Evolutionary conservation across 2,888 invertebrate species (phyloP).

Genomic region (Metopia argyrocephala): DNA sequence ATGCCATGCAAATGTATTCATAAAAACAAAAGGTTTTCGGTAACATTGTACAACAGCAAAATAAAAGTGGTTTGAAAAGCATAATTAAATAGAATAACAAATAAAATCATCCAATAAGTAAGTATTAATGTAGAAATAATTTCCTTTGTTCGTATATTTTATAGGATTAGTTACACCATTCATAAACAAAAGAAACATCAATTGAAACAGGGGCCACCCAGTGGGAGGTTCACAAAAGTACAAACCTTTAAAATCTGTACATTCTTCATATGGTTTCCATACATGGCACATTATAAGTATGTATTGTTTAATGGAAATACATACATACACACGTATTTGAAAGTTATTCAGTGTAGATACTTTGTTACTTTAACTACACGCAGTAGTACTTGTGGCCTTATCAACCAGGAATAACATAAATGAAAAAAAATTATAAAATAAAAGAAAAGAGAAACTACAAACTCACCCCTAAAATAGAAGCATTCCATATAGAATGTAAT

Average conservation of each 20-base stretch:
- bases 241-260: slow-evolving; percentile 13
- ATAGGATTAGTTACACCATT: slow-evolving; percentile 5
- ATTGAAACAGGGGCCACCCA: slow-evolving; percentile 47
- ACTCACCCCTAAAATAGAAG: slow-evolving; percentile 23
- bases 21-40: slow-evolving; percentile 10
- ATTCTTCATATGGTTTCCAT: background rate
- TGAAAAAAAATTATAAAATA: background rate
- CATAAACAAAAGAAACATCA: background rate
- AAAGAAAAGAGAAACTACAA: background rate
- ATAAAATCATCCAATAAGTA: slow-evolving; percentile 52
- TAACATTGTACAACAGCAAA: slow-evolving; percentile 5
- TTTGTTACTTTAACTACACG: no score
- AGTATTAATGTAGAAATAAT: slow-evolving; percentile 58
- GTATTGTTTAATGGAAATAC: background rate
- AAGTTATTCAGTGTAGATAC: no score
- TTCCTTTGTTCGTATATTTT: slow-evolving; percentile 31
- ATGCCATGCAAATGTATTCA: background rate
- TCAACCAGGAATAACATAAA: no score
- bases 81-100: background rate
- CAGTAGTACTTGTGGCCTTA: no score
- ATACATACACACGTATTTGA: background rate
- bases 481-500: background rate
- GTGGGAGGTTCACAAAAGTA: slow-evolving; percentile 41
- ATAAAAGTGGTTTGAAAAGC: slow-evolving; percentile 39
- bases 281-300: background rate